These are phyloP conservation scores for Trichogramma evanescens DNA, from an alignment of 2,888 invertebrate genomes.

Conservation along the genomic window DNA sequence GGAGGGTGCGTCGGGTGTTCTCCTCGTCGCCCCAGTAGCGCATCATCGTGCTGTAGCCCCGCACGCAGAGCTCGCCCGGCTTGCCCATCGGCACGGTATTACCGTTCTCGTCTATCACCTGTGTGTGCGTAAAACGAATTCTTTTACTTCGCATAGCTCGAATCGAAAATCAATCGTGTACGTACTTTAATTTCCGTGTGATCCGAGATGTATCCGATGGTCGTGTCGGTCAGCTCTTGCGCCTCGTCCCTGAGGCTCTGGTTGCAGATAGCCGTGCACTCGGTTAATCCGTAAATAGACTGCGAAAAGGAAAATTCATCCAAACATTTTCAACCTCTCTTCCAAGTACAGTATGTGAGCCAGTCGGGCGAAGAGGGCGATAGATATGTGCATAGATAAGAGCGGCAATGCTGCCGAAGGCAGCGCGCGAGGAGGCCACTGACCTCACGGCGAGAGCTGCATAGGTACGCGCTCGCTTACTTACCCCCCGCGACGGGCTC, in stretches of 20 bases:
- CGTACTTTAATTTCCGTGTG: constrained; percentile 56
- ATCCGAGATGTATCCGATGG: constrained; percentile 54
- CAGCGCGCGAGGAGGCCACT: constrained; percentile 31
- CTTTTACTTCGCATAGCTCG: neutral
- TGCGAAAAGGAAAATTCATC: constrained; percentile 32
- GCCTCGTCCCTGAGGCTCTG: constrained; percentile 51
- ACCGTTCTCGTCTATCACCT: constrained; percentile 63
- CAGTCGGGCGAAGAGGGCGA: neutral
- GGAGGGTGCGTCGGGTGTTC: constrained; percentile 63
- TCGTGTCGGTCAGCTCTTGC: constrained; percentile 45
- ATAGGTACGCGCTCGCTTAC: too few species aligned
- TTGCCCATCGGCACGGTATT: constrained; percentile 62
- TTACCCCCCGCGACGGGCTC: too few species aligned
- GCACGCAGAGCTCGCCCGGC: constrained; percentile 67
- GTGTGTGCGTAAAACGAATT: constrained; percentile 5
- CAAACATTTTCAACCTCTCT: neutral
- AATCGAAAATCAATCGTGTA: neutral
- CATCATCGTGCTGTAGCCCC: constrained; percentile 73
- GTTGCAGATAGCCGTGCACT: constrained; percentile 52
- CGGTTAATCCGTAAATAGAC: constrained; percentile 59
- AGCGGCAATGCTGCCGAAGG: constrained; percentile 2
- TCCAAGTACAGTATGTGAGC: neutral
- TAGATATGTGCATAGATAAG: constrained; percentile 39
- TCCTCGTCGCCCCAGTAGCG: constrained; percentile 74
- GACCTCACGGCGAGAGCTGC: neutral